These are phyloP conservation scores for Noctilio leporinus DNA, from an alignment of 2,113 vertebrate genomes.

Conservation along the genomic window DNA sequence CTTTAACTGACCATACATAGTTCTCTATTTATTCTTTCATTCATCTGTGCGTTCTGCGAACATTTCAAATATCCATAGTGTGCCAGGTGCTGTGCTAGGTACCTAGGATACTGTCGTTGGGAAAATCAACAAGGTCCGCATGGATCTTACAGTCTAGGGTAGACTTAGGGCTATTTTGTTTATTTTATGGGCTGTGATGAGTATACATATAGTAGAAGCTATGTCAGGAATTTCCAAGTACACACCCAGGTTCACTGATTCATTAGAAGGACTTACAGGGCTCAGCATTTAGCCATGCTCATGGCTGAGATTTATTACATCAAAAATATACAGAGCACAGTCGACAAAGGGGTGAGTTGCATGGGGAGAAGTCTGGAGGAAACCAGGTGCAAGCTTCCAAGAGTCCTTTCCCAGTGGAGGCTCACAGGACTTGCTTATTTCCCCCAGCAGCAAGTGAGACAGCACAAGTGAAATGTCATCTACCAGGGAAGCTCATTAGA, in stretches of 20 bases:
- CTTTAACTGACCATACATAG: not conserved
- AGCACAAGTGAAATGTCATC: not conserved
- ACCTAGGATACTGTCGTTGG: not conserved
- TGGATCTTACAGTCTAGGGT: not conserved
- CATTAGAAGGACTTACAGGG: not conserved
- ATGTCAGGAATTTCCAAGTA: not conserved
- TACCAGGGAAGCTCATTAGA: not conserved
- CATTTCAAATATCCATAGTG: not conserved
- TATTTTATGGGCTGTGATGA: not conserved
- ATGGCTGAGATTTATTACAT: not conserved
- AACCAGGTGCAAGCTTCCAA: not conserved
- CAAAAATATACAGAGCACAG: not conserved
- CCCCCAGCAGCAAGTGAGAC: not conserved
- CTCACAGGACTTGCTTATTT: not conserved
- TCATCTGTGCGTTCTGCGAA: not conserved
- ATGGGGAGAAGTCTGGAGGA: not conserved
- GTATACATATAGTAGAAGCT: not conserved
- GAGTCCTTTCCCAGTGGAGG: not conserved
- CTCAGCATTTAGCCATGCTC: not conserved
- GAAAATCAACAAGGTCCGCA: not conserved
- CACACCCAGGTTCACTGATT: not conserved
- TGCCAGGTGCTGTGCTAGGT: not conserved
- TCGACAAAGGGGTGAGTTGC: not conserved
- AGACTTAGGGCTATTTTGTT: not conserved
- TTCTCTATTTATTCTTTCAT: not conserved